Evolutionary conservation across 2,888 invertebrate species (phyloP).

Genomic region (Oxytorus armatus): DNA sequence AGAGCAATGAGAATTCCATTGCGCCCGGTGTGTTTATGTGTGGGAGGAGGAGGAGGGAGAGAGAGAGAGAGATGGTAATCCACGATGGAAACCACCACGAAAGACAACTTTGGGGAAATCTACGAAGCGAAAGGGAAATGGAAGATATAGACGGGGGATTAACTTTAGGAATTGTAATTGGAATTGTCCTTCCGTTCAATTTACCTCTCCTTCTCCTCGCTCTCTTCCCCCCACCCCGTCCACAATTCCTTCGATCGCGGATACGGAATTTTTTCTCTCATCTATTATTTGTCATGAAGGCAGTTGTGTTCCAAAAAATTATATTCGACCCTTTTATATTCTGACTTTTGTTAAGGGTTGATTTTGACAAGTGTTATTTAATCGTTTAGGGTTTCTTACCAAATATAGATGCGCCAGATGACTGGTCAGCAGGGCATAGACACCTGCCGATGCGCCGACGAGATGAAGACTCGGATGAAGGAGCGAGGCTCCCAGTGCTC

Average conservation of each 20-base stretch:
- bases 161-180: slow-evolving; percentile 55
- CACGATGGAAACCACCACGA: slow-evolving; percentile 43
- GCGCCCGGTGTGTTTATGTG: slow-evolving; percentile 20
- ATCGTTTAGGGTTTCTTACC: slow-evolving; percentile 83
- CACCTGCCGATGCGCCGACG: slow-evolving; percentile 96
- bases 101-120: slow-evolving; percentile 42
- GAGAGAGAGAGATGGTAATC: slow-evolving; percentile 44
- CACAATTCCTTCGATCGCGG: slow-evolving; percentile 9
- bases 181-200: slow-evolving; percentile 36
- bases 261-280: too few species aligned
- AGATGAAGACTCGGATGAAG: slow-evolving; percentile 91
- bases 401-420: slow-evolving; percentile 93
- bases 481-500: slow-evolving; percentile 91
- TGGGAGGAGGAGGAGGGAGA: neutral
- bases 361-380: neutral
- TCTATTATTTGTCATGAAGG: too few species aligned
- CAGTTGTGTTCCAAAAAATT: too few species aligned
- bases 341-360: too few species aligned
- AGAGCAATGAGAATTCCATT: slow-evolving; percentile 21
- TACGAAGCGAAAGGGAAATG: slow-evolving; percentile 29
- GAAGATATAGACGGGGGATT: slow-evolving; percentile 35
- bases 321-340: too few species aligned
- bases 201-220: slow-evolving; percentile 9
- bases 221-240: slow-evolving; percentile 4
- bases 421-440: slow-evolving; percentile 94